Evolutionary conservation across 2,113 vertebrate genomes (phyloP), one percentile per base, ranked within the genome.

Genomic region (Choloepus hoffmanni): DNA sequence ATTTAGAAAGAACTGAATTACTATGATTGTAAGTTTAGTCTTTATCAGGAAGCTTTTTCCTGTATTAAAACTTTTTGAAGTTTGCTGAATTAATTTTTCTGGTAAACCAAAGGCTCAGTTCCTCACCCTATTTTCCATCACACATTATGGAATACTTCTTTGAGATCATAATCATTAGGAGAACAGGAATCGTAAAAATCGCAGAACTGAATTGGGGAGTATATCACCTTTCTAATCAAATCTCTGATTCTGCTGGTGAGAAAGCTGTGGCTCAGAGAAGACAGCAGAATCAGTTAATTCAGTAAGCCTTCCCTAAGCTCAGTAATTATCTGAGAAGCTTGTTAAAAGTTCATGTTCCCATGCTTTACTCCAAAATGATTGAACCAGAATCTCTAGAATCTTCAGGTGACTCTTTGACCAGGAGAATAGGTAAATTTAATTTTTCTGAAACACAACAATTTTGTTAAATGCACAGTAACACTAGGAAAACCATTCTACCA

Each of bases 191-290:
- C 40, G 83, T 26, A 90, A 72, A 58, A 94, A 53, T 74, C 55
- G 77, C 7, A 85, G n/a, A 74, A 50, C 33, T 48, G 63, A 72
- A 36, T 40, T 73, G 21, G 21, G 28, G 91, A 58, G 24, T 0
- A 81, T 5, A 81, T 43, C 18, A 62, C 13, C n/a, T 68, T 89
- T 68, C 43, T 67, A 62, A 13, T 87, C n/a, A 91, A 74, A 92
- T 60, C 23, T 93, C 79, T 83, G 53, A 85, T 93, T 95, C 24
- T 83, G 10, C 12, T 87, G 30, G 30, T 45, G 11, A 96, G 63
- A 87, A 95, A 95, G 55, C 9, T 82, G 43, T n/a, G 23, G 24
- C 40, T 87, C 78, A 88, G 55, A 92, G 45, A 84, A 84, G 23
- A 88, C 8, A 67, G 23, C 19, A 2, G 24, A 85, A 55, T 36